A percentile compares a stretch with the other conserved stretches of the same genome.
Conservation (phyloP, 2,888 invertebrate genomes). For the Coelinius sp. region DNA sequence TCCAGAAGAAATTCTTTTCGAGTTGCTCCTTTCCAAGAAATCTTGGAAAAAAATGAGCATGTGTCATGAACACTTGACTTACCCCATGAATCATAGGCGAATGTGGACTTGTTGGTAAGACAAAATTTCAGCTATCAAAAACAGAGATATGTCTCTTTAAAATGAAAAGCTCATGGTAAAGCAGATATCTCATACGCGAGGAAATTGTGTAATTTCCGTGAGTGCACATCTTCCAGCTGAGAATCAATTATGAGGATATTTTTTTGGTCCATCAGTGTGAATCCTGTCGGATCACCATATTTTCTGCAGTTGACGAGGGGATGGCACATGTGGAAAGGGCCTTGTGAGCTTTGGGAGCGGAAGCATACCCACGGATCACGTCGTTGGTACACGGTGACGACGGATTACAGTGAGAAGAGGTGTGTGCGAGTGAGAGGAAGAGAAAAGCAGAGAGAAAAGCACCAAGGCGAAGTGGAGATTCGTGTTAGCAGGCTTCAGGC, state of each 20-base stretch:
- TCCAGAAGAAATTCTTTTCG: not conserved
- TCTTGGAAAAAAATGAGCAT: not conserved
- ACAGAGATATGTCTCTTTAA: not conserved
- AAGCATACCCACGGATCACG: slow-evolving; percentile 20
- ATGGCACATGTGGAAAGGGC: slow-evolving; percentile 4
- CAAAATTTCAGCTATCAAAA: not conserved
- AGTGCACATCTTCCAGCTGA: not conserved
- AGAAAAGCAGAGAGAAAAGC: slow-evolving; percentile 1
- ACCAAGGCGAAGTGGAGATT: slow-evolving; percentile 58
- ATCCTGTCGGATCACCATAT: slow-evolving; percentile 9
- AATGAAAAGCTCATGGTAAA: not conserved
- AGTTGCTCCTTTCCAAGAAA: not conserved
- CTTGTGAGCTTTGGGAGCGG: slow-evolving; percentile 11
- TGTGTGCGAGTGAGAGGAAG: not conserved
- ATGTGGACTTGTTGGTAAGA: not conserved
- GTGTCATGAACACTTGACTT: slow-evolving; percentile 7
- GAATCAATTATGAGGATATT: slow-evolving; percentile 22
- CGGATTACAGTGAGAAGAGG: slow-evolving; percentile 12
- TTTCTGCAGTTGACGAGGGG: slow-evolving; percentile 16
- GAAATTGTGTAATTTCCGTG: slow-evolving; percentile 66
- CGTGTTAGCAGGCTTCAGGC: slow-evolving; percentile 56
- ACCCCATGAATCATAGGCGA: not conserved
- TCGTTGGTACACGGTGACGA: slow-evolving; percentile 12
- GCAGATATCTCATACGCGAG: slow-evolving; percentile 39
- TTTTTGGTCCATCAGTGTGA: not conserved